Evolutionary conservation across 2,113 vertebrate genomes (phyloP).

Genomic region (Emydura subglobosa): DNA sequence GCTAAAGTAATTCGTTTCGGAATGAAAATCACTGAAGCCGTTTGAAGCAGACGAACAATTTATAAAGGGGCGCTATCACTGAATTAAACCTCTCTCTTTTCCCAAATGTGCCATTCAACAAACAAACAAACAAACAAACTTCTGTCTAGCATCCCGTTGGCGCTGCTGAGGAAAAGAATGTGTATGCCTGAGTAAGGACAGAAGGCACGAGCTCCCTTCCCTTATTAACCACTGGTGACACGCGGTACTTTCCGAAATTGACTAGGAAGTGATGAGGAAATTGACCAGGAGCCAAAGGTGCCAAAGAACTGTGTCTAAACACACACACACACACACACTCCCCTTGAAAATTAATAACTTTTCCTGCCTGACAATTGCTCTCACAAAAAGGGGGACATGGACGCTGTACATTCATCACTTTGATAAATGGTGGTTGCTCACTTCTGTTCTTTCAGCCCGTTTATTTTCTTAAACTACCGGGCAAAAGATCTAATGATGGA

Average conservation of each 20-base stretch:
- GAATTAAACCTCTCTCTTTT: neutral
- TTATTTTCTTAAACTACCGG: conserved; percentile 72
- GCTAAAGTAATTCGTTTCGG: neutral
- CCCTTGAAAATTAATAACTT: neutral
- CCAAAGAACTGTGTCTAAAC: neutral
- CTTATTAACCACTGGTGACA: neutral
- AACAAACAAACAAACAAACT: neutral
- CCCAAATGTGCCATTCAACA: neutral
- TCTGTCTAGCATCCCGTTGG: too few relatives aligned
- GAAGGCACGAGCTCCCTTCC: neutral
- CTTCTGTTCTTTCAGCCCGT: conserved; percentile 51
- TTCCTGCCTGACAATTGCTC: accelerated
- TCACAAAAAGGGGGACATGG: neutral
- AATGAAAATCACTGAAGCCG: neutral
- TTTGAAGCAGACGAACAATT: neutral
- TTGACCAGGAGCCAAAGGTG: neutral
- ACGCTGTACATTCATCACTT: conserved; percentile 33
- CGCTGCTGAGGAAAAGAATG: neutral
- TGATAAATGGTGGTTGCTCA: conserved; percentile 54
- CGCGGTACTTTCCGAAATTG: neutral
- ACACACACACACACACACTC: neutral
- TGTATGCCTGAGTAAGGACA: too few relatives aligned
- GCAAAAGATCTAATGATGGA: conserved; percentile 43
- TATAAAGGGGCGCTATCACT: neutral
- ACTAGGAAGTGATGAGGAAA: neutral